Evolutionary conservation across 2,888 invertebrate genomes (phyloP), one percentile per base, ranked within the genome.

Genomic region (Caenorhabditis sp.): DNA sequence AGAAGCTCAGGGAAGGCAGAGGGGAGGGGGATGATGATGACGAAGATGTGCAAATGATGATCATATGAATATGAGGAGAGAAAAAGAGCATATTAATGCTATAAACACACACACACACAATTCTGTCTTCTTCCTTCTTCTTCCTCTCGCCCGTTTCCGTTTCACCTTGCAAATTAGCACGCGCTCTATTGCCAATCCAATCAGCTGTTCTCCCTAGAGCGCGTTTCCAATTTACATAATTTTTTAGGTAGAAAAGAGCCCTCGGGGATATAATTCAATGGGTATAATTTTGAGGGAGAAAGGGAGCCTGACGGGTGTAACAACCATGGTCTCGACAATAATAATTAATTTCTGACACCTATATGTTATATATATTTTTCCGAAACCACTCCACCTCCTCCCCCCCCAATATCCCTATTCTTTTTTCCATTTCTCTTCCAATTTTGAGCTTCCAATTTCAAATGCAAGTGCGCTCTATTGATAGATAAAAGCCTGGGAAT

Each of bases 271-370:
- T n/a, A n/a, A n/a, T 32, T 32, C 32, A 32, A 32, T 32, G 32
- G 20, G 18, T n/a, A 20, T n/a, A 20, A 20, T 47, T n/a, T 47
- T 18, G 18, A 11, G 47, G 20, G 47, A 47, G n/a, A n/a, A n/a
- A n/a, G n/a, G n/a, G n/a, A n/a, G n/a, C n/a, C n/a, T 32, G 32
- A 47, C 18, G 2, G 2, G 47, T 47, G 18, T 47, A 13, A 40
- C 3, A 47, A 47, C 20, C n/a, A n/a, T n/a, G n/a, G n/a, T n/a
- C n/a, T n/a, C n/a, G 18, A 47, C 47, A 47, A 47, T 47, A 47
- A 47, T 47, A 47, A 47, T 47, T 47, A 47, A 47, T 47, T 47
- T 47, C 47, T 47, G 47, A 47, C 47, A 47, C 47, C 47, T 47
- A 47, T 47, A 47, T 47, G 6, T 47, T n/a, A 18, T 20, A 18